Evolutionary conservation across 1,140 invertebrate species (phyloP).

Genomic region (Camponotus pennsylvanicus): DNA sequence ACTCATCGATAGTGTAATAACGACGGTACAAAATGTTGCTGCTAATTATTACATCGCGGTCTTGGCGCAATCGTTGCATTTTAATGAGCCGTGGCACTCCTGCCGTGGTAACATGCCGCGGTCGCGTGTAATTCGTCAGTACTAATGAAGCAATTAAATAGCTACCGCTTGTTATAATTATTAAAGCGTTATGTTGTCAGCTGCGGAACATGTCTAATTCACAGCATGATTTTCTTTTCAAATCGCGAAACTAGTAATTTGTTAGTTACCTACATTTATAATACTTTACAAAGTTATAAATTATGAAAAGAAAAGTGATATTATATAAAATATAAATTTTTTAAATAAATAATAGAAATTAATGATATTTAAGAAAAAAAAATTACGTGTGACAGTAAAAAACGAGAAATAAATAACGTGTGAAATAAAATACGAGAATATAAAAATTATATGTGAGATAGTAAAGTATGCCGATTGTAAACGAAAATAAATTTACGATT

Average conservation of each 20-base stretch:
- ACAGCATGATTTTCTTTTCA: neutral
- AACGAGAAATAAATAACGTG: no score
- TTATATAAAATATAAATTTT: neutral
- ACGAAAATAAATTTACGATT: neutral
- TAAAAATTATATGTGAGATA: neutral
- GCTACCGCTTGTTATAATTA: conserved; percentile 71
- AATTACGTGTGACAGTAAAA: neutral
- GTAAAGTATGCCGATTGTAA: neutral
- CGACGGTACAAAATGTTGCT: conserved; percentile 19
- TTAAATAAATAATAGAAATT: neutral
- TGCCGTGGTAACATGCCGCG: conserved; percentile 2
- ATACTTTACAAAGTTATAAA: neutral
- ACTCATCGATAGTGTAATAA: conserved; percentile 18
- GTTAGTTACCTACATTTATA: neutral
- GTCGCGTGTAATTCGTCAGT: conserved; percentile 57
- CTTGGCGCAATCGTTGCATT: neutral
- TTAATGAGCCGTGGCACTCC: conserved; percentile 28
- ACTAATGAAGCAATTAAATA: conserved; percentile 71
- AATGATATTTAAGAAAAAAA: neutral
- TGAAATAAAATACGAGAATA: no score
- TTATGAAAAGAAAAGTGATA: neutral
- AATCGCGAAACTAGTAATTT: neutral
- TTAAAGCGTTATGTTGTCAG: conserved; percentile 37
- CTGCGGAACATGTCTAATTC: neutral
- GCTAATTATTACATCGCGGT: conserved; percentile 27